A percentile compares a stretch with the other conserved stretches of the same genome.
Evolutionary conservation across 2,797 vertebrate genomes (phyloP).

Genomic region (Mormyrops boulengeri): DNA sequence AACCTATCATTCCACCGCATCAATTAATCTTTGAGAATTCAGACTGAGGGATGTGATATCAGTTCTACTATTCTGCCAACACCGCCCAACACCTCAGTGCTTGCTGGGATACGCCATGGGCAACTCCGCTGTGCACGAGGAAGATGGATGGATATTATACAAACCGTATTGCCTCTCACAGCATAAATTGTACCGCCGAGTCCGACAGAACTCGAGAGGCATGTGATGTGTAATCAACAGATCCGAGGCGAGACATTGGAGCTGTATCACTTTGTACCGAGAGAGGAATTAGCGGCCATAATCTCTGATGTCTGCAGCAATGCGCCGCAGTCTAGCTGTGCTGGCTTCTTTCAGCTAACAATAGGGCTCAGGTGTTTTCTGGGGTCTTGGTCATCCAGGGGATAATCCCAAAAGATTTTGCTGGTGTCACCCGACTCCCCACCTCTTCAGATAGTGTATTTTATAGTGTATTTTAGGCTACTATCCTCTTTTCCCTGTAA

Average conservation of each 20-base stretch:
- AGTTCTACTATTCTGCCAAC: not conserved
- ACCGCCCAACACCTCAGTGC: not conserved
- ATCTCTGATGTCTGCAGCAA: not conserved
- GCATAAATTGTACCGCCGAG: not conserved
- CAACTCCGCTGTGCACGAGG: not conserved
- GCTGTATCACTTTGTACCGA: not conserved
- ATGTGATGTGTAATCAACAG: not conserved
- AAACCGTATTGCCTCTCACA: not conserved
- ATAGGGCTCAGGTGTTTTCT: not conserved
- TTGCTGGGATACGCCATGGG: not conserved
- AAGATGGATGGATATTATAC: not conserved
- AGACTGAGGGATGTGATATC: not conserved
- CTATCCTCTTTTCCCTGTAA: not conserved
- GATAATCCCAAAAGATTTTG: not conserved
- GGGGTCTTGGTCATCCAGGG: not conserved
- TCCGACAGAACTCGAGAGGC: not conserved
- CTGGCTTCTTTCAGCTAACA: not conserved
- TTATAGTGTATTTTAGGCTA: not conserved
- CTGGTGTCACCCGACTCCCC: not conserved
- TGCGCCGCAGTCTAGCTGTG: not conserved
- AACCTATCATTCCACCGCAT: not conserved
- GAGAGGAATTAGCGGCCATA: not conserved
- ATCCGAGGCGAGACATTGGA: not conserved
- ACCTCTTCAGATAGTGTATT: not conserved
- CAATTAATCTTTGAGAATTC: not conserved